Conservation (phyloP, 1,140 invertebrate genomes). For the Oryctes rhinoceros region DNA sequence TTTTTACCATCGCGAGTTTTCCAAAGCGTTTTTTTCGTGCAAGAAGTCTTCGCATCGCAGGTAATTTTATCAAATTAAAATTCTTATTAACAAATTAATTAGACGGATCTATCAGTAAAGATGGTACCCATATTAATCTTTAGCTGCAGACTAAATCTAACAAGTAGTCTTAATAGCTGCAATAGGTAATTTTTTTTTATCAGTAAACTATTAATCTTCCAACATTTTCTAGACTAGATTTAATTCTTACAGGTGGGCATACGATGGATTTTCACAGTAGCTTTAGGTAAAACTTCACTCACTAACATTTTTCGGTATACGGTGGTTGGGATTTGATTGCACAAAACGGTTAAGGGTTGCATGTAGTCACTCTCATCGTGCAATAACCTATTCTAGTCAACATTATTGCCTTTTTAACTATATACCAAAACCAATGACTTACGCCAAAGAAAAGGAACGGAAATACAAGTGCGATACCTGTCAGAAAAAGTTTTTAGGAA, state of each 20-base stretch:
- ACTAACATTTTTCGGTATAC: slow-evolving; percentile 42
- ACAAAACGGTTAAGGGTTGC: slow-evolving; percentile 44
- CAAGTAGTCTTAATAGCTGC: no score
- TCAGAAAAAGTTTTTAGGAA: slow-evolving; percentile 63
- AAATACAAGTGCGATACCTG: slow-evolving; percentile 63
- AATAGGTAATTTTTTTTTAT: not conserved
- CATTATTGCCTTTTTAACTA: slow-evolving; percentile 42
- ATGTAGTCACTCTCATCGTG: slow-evolving; percentile 43
- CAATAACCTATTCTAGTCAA: slow-evolving; percentile 52
- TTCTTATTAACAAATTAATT: not conserved
- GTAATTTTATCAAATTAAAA: not conserved
- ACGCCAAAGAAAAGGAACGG: slow-evolving; percentile 52
- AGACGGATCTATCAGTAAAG: not conserved
- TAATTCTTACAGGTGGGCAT: slow-evolving; percentile 42
- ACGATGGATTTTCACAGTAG: slow-evolving; percentile 42
- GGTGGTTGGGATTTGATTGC: slow-evolving; percentile 45
- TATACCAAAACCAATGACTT: slow-evolving; percentile 50
- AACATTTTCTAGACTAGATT: slow-evolving; percentile 32
- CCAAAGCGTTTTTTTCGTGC: not conserved
- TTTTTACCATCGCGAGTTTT: not conserved
- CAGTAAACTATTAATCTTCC: not conserved
- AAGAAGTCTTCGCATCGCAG: not conserved
- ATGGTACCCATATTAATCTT: not conserved
- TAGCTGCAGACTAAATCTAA: no score
- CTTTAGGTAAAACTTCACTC: slow-evolving; percentile 37